These are phyloP conservation scores for Octodon degus DNA, from an alignment of 2,113 vertebrate species.

Conservation along the genomic window DNA sequence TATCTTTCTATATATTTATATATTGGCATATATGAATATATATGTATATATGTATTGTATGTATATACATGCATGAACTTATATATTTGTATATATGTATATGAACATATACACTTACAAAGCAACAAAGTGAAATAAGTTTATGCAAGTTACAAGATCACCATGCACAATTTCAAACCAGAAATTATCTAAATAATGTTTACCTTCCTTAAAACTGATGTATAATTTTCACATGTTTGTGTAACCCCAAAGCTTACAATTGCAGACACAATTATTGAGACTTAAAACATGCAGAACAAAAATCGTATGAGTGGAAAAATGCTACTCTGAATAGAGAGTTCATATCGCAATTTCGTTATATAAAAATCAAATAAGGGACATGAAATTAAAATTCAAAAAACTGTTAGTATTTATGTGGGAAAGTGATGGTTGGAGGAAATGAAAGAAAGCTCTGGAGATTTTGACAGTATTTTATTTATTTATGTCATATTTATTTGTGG, in stretches of 20 bases:
- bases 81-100: not conserved
- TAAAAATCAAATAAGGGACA: not conserved
- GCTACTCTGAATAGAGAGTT: not conserved
- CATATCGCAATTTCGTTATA: not conserved
- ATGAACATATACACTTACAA: not conserved
- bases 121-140: not conserved
- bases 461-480: not conserved
- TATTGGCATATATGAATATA: not conserved
- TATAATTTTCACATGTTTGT: not conserved
- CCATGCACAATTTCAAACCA: not conserved
- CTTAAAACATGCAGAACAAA: not conserved
- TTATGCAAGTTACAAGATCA: not conserved
- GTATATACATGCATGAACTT: no score
- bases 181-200: not conserved
- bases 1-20: no score
- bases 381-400: not conserved
- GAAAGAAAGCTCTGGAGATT: not conserved
- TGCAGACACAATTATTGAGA: not conserved
- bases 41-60: not conserved
- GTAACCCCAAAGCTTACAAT: not conserved
- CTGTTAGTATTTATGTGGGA: not conserved
- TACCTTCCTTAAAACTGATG: not conserved
- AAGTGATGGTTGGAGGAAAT: not conserved
- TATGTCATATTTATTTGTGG: not conserved
- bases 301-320: not conserved